A percentile compares a stretch with the other conserved stretches of the same genome.
Conservation (phyloP, 2,888 invertebrate genomes). For the Megamerina dolium region DNA sequence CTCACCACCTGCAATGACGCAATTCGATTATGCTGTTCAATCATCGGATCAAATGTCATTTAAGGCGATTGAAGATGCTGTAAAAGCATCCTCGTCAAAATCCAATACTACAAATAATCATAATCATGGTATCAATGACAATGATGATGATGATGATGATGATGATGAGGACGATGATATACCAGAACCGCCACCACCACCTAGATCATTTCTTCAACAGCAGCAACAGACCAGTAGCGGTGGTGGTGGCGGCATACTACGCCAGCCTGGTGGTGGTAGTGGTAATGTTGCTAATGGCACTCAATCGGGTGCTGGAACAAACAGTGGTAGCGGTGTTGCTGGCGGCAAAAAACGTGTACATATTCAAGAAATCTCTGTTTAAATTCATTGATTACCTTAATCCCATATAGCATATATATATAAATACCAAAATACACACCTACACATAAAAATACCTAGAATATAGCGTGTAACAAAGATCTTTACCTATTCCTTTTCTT, state of each 20-base stretch:
- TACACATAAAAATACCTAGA: too few relatives aligned
- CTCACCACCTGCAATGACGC: too few relatives aligned
- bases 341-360: slow-evolving; percentile 77
- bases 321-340: too few relatives aligned
- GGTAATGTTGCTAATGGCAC: too few relatives aligned
- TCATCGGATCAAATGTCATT: slow-evolving; percentile 43
- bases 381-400: too few relatives aligned
- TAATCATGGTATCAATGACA: slow-evolving; percentile 27
- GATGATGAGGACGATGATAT: slow-evolving; percentile 52
- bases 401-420: slow-evolving; percentile 4
- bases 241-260: slow-evolving; percentile 37
- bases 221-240: slow-evolving; percentile 21
- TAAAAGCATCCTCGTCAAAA: slow-evolving; percentile 34
- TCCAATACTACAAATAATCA: too few relatives aligned
- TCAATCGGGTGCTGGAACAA: too few relatives aligned
- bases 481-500: too few relatives aligned
- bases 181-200: slow-evolving; percentile 58
- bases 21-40: slow-evolving; percentile 39
- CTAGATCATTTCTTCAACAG: slow-evolving; percentile 42
- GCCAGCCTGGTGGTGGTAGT: too few relatives aligned
- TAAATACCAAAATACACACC: too few relatives aligned
- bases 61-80: slow-evolving; percentile 41
- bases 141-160: slow-evolving; percentile 42
- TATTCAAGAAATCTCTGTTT: slow-evolving; percentile 89
- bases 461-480: too few relatives aligned